Base-by-base conservation (phyloP, 2,888 invertebrate species). In the Priocnemis perturbator region DNA sequence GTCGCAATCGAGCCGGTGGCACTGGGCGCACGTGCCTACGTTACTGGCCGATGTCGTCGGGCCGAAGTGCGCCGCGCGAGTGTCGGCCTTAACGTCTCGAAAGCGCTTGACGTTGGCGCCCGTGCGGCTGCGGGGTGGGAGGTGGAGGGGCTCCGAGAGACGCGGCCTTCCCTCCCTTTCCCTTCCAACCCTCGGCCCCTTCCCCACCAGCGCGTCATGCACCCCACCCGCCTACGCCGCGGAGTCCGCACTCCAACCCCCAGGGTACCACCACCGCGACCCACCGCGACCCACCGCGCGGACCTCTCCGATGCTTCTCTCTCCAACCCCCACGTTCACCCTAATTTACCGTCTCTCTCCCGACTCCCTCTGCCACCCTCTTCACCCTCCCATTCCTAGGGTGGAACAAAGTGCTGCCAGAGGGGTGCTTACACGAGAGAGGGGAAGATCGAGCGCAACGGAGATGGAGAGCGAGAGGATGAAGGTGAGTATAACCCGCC, bases 11-110 rank as follows among this genome's bases (percentile, higher is more conserved):
- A 26, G 26, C 26, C 26, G 26, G 26, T 26, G 7, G 37, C 37
- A 37, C 37, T 37, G 53, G 20, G 20, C 72, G 67, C 77, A 80
- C 79, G 78, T 79, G 77, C 70, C 69, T 50, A 59, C 67, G 75
- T 62, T 45, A 59, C 78, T 61, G 60, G 50, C 60, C 86, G 87
- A 88, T 85, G 86, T 82, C 81, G 79, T 81, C 87, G 82, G 83
- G 84, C 79, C 84, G 85, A 84, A 80, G 85, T 85, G 83, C 86
- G 83, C 86, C 86, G 84, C 87, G 84, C 86, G 87, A 88, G 85
- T 88, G 87, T 83, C 83, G 84, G 83, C 73, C 78, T 82, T 80
- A 79, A 81, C 79, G 83, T 84, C 78, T 79, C 83, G 82, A 83
- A 81, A 76, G 81, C 84, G 83, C 83, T 82, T 78, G 78, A 79